A percentile compares a stretch with the other conserved stretches of the same genome.
These are phyloP conservation scores for Drosophila hydei DNA, from an alignment of 1,140 invertebrate species.

Conservation along the genomic window DNA sequence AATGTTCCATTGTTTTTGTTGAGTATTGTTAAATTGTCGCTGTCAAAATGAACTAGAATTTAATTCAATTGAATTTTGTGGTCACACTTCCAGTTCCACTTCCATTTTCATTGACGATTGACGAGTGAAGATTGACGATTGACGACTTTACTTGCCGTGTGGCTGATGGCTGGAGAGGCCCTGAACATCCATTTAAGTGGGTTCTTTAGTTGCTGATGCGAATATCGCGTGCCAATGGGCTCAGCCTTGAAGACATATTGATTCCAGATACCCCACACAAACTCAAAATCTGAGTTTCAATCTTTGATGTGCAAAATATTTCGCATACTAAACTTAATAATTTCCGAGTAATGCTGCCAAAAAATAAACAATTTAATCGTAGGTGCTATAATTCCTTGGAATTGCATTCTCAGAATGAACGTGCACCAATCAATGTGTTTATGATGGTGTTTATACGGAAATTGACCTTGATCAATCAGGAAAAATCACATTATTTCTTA, in stretches of 20 bases:
- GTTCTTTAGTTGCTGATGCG: conserved; percentile 42
- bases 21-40: conserved; percentile 45
- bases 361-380: background rate
- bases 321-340: conserved; percentile 43
- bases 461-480: conserved; percentile 24
- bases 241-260: conserved; percentile 58
- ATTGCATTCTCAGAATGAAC: conserved; percentile 8
- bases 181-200: conserved; percentile 23
- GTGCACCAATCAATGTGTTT: conserved; percentile 22
- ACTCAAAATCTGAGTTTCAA: conserved; percentile 19
- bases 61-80: conserved; percentile 73
- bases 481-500: conserved; percentile 27
- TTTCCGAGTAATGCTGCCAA: conserved; percentile 47
- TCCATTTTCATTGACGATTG: no score
- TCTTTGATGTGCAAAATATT: conserved; percentile 33
- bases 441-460: conserved; percentile 9
- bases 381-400: conserved; percentile 29
- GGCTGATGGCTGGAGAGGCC: conserved; percentile 4
- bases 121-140: no score
- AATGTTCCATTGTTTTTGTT: conserved; percentile 33
- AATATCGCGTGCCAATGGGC: conserved; percentile 61
- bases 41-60: conserved; percentile 57
- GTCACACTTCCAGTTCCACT: conserved; percentile 56
- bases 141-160: conserved; percentile 46
- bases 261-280: conserved; percentile 12